Evolutionary conservation across 2,888 invertebrate species (phyloP), one percentile per base, ranked within the genome.

Genomic region (Mythimna ferrago): DNA sequence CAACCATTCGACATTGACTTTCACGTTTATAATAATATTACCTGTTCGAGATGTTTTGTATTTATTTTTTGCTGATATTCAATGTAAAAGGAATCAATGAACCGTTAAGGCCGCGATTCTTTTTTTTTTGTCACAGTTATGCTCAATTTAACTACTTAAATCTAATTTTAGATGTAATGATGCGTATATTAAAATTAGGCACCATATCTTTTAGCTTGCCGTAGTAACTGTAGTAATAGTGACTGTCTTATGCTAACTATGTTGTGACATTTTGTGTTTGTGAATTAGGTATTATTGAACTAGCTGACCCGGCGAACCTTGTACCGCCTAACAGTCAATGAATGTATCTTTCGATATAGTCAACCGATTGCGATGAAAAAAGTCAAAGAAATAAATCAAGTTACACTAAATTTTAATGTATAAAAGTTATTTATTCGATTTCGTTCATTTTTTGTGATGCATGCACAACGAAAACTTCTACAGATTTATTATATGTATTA

Each of bases 71-170:
- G 21, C 14, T 48, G 16, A 53, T 64, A 21, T 48, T 69, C 5
- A 10, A 51, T 56, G 63, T 61, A 44, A 78, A 58, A 48, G 14
- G 58, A 65, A 53, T 53, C 35, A 21, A 44, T 74, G 74, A 72
- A 80, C 73, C 71, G 64, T 60, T 51, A 76, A 75, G 7, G n/a
- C 16, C 6, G 32, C 2, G 14, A n/a, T 57, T 65, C 54, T 71
- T 54, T 63, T 72, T 38, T 38, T 72, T 38, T 64, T 80, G 14
- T 32, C n/a, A 32, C 19, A 21, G 65, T 70, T 60, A 73, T 35
- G 60, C 57, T 80, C 74, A 71, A 38, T 80, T 76, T 60, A 71
- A 64, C 69, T 10, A 32, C 5, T 32, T 32, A 35, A 60, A 26
- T 58, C 10, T 56, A 48, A 10, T 48, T 32, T 63, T 0, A 11